phyloP scores from a whole-genome alignment of 2,888 invertebrate genomes.

The Hypselothyrea guttata region DNA sequence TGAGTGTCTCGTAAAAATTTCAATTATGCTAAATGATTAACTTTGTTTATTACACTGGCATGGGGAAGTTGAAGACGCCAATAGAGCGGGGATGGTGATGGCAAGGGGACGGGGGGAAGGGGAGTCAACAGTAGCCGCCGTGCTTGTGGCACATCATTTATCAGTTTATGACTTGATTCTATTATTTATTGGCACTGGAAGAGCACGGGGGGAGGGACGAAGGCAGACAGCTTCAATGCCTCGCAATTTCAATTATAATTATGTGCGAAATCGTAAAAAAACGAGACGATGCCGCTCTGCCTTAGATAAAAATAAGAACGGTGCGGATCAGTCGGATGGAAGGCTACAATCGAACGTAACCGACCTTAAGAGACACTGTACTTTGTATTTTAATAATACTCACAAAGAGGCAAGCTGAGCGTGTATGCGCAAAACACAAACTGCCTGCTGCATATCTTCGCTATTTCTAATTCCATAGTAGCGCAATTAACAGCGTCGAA shows the following conservation, averaged over 20 bases:
- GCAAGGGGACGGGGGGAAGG: slow-evolving; percentile 1
- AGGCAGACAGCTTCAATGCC: slow-evolving; percentile 33
- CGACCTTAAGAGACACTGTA: no score
- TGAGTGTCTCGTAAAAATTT: slow-evolving; percentile 79
- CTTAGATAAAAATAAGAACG: slow-evolving; percentile 72
- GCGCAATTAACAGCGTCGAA: no score
- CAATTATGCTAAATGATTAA: slow-evolving; percentile 80
- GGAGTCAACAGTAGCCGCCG: slow-evolving; percentile 1
- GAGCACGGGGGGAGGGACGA: slow-evolving; percentile 9
- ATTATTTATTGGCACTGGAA: slow-evolving; percentile 77
- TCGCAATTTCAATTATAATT: slow-evolving; percentile 80
- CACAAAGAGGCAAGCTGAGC: no score
- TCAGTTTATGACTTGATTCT: slow-evolving; percentile 80
- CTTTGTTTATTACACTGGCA: slow-evolving; percentile 72
- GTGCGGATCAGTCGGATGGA: no score
- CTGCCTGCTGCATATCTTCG: no score
- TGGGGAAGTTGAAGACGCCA: neutral
- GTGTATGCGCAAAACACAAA: no score
- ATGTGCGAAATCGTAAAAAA: slow-evolving; percentile 78
- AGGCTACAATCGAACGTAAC: no score
- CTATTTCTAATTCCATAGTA: no score
- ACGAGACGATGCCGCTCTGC: slow-evolving; percentile 21
- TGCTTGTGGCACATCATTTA: slow-evolving; percentile 64
- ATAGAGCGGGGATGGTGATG: no score
- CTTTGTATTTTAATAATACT: no score